Percentiles rank a stretch among this genome's conserved stretches.
These are phyloP conservation scores for Campoplex capitator DNA, from an alignment of 2,888 invertebrate species.

Conservation along the genomic window DNA sequence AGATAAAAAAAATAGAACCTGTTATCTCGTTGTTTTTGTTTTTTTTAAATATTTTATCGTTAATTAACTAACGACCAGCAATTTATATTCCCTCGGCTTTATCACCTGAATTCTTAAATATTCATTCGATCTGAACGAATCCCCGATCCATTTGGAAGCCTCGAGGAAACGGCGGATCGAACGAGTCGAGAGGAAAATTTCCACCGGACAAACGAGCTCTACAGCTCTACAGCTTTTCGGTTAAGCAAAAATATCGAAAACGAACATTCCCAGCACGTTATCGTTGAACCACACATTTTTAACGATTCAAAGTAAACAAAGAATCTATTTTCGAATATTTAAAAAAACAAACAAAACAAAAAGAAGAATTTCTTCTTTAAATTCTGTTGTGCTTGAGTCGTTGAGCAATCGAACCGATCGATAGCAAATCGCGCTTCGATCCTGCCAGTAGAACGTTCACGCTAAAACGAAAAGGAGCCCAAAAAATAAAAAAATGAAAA, in stretches of 20 bases:
- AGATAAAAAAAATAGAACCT: background rate
- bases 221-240: too few species aligned
- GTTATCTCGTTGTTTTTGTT: background rate
- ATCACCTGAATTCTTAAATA: background rate
- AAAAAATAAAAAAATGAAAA: background rate
- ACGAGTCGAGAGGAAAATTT: too few species aligned
- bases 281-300: too few species aligned
- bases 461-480: constrained; percentile 9
- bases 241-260: too few species aligned
- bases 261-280: too few species aligned
- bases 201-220: too few species aligned
- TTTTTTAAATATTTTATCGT: background rate
- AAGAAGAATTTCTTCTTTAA: background rate
- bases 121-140: background rate
- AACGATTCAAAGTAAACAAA: too few species aligned
- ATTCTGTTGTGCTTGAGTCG: background rate
- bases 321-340: background rate
- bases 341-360: background rate
- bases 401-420: background rate
- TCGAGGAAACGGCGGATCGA: too few species aligned
- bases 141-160: too few species aligned
- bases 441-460: background rate
- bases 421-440: background rate
- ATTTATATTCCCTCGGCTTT: background rate
- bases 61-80: background rate